phyloP scores from a whole-genome alignment of 2,113 vertebrate species.

The Butorides virescens region DNA sequence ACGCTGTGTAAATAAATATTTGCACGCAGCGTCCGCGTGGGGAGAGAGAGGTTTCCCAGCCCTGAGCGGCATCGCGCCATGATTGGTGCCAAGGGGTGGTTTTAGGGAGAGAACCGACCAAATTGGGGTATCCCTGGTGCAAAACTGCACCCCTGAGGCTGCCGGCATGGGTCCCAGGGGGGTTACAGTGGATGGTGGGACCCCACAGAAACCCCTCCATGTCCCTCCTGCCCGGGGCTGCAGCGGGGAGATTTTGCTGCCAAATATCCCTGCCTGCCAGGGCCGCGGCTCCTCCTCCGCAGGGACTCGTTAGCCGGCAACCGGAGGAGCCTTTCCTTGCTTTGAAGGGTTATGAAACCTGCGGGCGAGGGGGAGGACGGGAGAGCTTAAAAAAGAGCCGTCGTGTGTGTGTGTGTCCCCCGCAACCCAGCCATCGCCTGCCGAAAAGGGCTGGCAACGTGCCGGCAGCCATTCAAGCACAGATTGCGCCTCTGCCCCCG shows the following conservation, averaged over 20 bases:
- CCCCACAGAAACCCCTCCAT: background rate
- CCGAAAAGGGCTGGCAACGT: constrained; percentile 27
- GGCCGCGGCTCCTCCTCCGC: background rate
- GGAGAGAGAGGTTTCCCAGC: background rate
- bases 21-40: accelerated
- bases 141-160: background rate
- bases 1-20: constrained; percentile 58
- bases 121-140: background rate
- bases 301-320: background rate
- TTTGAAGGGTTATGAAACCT: constrained; percentile 54
- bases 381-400: constrained; percentile 59
- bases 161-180: accelerated
- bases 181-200: accelerated
- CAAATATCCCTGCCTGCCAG: background rate
- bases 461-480: background rate
- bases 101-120: background rate
- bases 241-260: background rate
- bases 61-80: accelerated
- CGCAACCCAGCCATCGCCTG: background rate
- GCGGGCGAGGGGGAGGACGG: constrained; percentile 46
- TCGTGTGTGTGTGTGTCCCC: background rate
- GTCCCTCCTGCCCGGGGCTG: accelerated
- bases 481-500: constrained; percentile 53
- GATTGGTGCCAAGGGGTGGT: accelerated
- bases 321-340: background rate